These are phyloP conservation scores for Campoplex nolae DNA, from an alignment of 2,888 invertebrate genomes.

Conservation along the genomic window DNA sequence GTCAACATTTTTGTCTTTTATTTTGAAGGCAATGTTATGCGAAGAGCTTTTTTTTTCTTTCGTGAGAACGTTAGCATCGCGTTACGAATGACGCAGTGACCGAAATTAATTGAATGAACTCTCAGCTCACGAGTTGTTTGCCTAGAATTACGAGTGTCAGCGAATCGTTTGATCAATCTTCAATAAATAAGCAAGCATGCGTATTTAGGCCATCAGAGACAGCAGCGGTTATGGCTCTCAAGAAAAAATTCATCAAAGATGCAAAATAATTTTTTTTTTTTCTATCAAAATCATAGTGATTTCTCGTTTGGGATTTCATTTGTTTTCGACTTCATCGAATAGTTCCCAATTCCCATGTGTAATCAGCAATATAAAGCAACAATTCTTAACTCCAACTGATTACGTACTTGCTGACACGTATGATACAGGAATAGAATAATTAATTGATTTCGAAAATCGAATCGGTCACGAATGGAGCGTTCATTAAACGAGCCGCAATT, in stretches of 20 bases:
- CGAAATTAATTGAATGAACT: too few relatives aligned
- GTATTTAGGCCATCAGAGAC: neutral
- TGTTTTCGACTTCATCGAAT: neutral
- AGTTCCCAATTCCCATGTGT: neutral
- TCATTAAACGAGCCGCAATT: neutral
- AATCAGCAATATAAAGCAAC: neutral
- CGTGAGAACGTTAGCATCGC: too few relatives aligned
- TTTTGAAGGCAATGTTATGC: too few relatives aligned
- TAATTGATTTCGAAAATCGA: slow-evolving; percentile 2
- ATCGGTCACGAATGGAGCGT: neutral
- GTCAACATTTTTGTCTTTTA: too few relatives aligned
- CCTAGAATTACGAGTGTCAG: too few relatives aligned
- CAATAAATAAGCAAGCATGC: too few relatives aligned
- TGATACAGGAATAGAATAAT: neutral
- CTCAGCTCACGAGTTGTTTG: too few relatives aligned
- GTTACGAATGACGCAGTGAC: too few relatives aligned
- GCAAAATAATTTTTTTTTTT: neutral
- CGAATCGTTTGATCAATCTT: too few relatives aligned
- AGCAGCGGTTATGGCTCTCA: neutral
- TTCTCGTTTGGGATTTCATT: neutral
- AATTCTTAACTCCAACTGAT: neutral
- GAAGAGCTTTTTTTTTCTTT: too few relatives aligned
- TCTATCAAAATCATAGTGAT: neutral
- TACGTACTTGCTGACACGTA: neutral
- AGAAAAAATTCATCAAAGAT: neutral